Evolutionary conservation across 2,888 invertebrate genomes (phyloP), one percentile per base, ranked within the genome.

Genomic region (Mycogona germanica): DNA sequence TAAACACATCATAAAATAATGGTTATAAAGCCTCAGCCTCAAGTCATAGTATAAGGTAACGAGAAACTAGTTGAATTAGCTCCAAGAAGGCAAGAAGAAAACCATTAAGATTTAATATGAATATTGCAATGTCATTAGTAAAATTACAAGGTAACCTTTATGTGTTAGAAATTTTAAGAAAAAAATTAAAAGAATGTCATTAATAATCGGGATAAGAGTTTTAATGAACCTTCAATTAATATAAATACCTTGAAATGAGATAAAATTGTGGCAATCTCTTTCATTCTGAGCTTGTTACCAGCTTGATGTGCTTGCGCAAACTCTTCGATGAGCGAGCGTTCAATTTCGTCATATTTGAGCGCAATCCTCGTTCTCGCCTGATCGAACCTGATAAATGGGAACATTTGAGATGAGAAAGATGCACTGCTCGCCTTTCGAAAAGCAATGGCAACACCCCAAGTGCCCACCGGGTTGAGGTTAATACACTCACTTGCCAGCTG

Each of bases 261-360:
- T 64, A 98, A 75, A 45, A 96, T 86, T 51, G 78, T 79, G 0
- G 97, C 95, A 59, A 96, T 81, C 63, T 88, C 85, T 65, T 87
- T 92, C 96, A 98, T 97, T 63, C 86, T 80, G 32, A 77, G 75
- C 60, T 83, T 79, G 67, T 96, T 87, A 60, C 85, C 84, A 57
- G 81, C 79, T 59, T 82, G 81, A 66, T 96, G 93, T 0, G 92
- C 89, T 54, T 80, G 78, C 0, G 85, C 85, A 74, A 98, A 98
- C 68, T 96, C 93, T 65, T 93, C 92, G 59, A 97, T 95, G 7
- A 98, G 75, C 59, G 81, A 79, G 55, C 84, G 75, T 67, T 93
- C 92, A 37, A 89, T 87, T 66, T 89, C 87, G 65, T 89, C 87
- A 68, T 93, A 92, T 66, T 88, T 92, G 23, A 82, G 76, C 64